Evolutionary conservation across 2,113 vertebrate genomes (phyloP).

Genomic region (Brachyhypopomus gauderio): DNA sequence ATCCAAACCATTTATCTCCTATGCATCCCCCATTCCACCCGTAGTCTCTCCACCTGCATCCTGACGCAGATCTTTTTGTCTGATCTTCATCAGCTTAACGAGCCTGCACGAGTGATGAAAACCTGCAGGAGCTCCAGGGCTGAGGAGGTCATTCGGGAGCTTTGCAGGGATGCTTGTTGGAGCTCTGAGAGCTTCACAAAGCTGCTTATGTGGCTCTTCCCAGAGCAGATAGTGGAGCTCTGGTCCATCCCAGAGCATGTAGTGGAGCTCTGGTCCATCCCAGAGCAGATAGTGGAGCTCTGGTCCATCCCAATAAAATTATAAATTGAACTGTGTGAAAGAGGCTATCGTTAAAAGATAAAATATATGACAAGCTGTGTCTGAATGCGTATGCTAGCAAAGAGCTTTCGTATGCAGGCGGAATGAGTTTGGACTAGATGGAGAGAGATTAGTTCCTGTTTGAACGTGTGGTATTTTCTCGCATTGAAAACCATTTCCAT

Average conservation of each 20-base stretch:
- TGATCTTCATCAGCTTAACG: constrained; percentile 46
- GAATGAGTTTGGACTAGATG: constrained; percentile 21
- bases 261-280: too few species aligned
- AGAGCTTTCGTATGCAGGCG: too few species aligned
- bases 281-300: too few species aligned
- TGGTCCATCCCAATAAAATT: neutral
- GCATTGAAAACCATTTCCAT: constrained; percentile 51
- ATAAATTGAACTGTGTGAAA: neutral
- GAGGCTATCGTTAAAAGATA: neutral
- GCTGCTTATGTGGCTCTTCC: too few species aligned
- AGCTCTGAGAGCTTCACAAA: too few species aligned
- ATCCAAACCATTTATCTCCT: neutral
- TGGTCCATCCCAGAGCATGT: neutral
- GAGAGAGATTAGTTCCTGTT: constrained; percentile 20
- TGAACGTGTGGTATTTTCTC: constrained; percentile 23
- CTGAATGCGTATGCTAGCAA: neutral
- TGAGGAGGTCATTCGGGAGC: too few species aligned
- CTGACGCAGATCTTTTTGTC: constrained; percentile 33
- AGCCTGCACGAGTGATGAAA: constrained; percentile 19
- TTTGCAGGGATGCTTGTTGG: neutral
- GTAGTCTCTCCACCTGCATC: neutral
- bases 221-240: too few species aligned
- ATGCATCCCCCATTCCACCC: neutral
- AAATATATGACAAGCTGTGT: neutral
- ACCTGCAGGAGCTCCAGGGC: constrained; percentile 26